Percentiles rank a stretch among this genome's conserved stretches.
phyloP scores from a whole-genome alignment of 2,888 invertebrate species.

The Eurois occulta region DNA sequence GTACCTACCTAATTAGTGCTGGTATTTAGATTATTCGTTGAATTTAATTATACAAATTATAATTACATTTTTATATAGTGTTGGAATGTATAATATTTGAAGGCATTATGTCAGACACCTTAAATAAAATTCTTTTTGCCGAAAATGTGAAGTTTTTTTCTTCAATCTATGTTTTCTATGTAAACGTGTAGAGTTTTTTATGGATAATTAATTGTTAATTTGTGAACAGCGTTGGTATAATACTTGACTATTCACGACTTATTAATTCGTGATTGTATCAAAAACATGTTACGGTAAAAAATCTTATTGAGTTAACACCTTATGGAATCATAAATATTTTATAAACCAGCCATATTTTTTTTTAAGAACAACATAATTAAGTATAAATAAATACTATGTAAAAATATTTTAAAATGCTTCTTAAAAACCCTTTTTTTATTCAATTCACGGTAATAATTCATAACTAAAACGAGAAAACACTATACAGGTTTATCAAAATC shows the following conservation, averaged over 20 bases:
- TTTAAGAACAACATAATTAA: neutral
- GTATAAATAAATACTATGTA: too few species aligned
- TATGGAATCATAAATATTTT: neutral
- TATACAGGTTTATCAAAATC: too few species aligned
- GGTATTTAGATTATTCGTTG: conserved; percentile 15
- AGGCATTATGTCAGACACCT: conserved; percentile 9
- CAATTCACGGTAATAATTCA: neutral
- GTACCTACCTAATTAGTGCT: conserved; percentile 4
- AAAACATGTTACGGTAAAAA: conserved; percentile 9
- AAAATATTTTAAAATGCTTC: too few species aligned
- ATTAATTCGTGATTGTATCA: conserved; percentile 9
- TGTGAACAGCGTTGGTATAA: conserved; percentile 2
- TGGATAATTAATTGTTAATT: conserved; percentile 19
- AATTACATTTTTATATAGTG: conserved; percentile 7
- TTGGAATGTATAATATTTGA: conserved; percentile 38
- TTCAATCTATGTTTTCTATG: neutral
- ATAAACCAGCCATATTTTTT: neutral
- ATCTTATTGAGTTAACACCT: neutral
- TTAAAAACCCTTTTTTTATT: too few species aligned
- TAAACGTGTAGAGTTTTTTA: conserved; percentile 8
- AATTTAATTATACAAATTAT: conserved; percentile 22
- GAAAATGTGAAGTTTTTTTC: conserved; percentile 10
- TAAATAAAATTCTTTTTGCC: conserved; percentile 4
- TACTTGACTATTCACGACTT: conserved; percentile 3
- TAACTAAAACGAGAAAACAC: neutral